A percentile compares a stretch with the other conserved stretches of the same genome.
Conservation (phyloP, 2,113 vertebrate genomes). For the Perca fluviatilis region DNA sequence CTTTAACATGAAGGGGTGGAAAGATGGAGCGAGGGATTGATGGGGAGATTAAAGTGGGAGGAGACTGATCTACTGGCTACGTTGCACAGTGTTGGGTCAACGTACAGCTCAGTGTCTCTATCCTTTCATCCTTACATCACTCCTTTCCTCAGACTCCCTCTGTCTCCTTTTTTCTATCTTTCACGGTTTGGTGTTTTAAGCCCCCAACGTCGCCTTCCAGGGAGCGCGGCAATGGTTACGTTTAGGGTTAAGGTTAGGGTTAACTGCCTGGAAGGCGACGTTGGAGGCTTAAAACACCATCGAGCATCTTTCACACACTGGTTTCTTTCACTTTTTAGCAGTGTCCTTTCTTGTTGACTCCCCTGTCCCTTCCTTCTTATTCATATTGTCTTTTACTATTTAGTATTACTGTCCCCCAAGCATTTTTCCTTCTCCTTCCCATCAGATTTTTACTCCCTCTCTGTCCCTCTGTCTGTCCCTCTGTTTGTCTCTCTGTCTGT, state of each 20-base stretch:
- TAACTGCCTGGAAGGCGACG: too few species aligned
- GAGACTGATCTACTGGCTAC: constrained; percentile 62
- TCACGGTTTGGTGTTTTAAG: too few species aligned
- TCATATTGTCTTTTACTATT: neutral
- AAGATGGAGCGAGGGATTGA: constrained; percentile 52
- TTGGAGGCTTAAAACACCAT: too few species aligned
- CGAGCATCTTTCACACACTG: neutral
- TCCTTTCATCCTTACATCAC: constrained; percentile 60
- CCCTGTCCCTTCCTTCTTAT: neutral
- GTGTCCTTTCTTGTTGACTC: constrained; percentile 5
- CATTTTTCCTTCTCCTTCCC: neutral
- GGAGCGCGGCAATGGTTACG: too few species aligned
- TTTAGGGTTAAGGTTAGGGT: too few species aligned
- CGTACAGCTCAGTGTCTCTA: constrained; percentile 54
- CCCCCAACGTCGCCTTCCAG: too few species aligned
- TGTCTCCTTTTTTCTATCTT: neutral
- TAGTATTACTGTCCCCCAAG: neutral
- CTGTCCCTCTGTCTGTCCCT: neutral
- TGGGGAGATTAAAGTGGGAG: constrained; percentile 71
- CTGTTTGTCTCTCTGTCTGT: constrained; percentile 22
- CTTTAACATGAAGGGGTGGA: constrained; percentile 50
- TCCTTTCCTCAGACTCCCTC: constrained; percentile 28
- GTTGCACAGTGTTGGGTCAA: constrained; percentile 56
- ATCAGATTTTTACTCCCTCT: neutral
- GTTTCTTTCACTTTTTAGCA: neutral